Evolutionary conservation across 2,113 vertebrate genomes (phyloP), one percentile per base, ranked within the genome.

Genomic region (Crotophaga sulcirostris): DNA sequence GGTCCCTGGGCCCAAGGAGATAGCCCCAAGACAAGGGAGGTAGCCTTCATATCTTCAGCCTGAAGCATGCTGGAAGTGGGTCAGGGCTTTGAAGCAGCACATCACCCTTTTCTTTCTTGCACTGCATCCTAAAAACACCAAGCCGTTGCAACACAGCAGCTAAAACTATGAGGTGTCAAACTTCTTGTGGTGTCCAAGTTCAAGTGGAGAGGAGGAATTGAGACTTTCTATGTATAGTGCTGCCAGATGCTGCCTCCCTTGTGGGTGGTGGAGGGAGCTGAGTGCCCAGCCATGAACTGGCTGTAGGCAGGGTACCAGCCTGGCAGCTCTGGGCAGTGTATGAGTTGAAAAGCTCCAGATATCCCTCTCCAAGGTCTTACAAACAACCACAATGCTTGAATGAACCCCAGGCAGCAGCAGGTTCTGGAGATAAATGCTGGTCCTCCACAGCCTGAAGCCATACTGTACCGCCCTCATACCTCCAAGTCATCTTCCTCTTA

Each of bases 291-390:
- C 2, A 2, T 47, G 82, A 47, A 60, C 44, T 88, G 54, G 62
- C 42, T 26, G 11, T 13, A 72, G 82, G 66, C 67, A 85, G 19
- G 11, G 4, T n/a, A 54, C 79, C 88, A 87, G 42, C 28, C 77
- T 93, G 74, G 81, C 75, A 90, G 79, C 58, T 90, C 55, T 40
- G 38, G 52, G 25, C 1, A 1, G 23, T 60, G 60, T 40, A 11
- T 60, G 47, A 78, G 83, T 88, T 75, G 58, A 70, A 83, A 70
- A 88, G 56, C 26, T 83, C 78, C 88, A 92, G 70, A 74, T 92
- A 91, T 88, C 58, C 18, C 44, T 77, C 29, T 76, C 88, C 76
- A 84, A 92, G 55, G 72, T 92, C 70, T 92, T 90, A 79, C 91
- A 95, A 94, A 86, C 34, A 47, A 89, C 16, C 40, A 76, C 24